phyloP scores from a whole-genome alignment of 2,113 vertebrate genomes.

The Chrysochloris asiatica region DNA sequence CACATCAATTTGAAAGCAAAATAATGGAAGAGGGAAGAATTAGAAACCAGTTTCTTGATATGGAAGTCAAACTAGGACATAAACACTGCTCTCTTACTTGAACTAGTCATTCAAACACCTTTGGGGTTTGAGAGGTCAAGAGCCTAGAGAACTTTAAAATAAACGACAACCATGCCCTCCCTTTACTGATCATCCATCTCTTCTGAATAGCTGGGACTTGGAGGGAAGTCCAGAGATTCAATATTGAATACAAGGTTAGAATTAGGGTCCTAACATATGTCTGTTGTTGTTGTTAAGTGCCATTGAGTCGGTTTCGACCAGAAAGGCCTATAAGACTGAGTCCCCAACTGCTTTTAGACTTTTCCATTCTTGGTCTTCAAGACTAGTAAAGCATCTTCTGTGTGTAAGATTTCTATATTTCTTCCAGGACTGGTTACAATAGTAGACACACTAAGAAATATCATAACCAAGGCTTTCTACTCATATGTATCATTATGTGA shows the following conservation, averaged over 20 bases:
- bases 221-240: slow-evolving; percentile 7
- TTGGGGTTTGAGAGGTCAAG: background rate
- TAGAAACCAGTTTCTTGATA: background rate
- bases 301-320: no score
- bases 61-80: background rate
- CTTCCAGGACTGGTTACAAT: background rate
- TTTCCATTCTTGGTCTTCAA: background rate
- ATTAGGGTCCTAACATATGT: background rate
- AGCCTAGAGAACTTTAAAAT: background rate
- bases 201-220: background rate
- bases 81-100: background rate
- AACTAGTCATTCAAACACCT: background rate
- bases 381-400: background rate
- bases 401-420: background rate
- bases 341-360: background rate
- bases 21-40: background rate
- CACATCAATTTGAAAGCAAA: background rate
- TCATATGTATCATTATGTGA: background rate
- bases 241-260: slow-evolving; percentile 38
- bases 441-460: background rate
- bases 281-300: no score
- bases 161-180: background rate
- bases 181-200: background rate
- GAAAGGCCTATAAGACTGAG: background rate
- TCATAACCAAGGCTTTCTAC: background rate